A percentile compares a stretch with the other conserved stretches of the same genome.
Evolutionary conservation across 2,797 vertebrate genomes (phyloP).

Genomic region (Anguilla megastoma): DNA sequence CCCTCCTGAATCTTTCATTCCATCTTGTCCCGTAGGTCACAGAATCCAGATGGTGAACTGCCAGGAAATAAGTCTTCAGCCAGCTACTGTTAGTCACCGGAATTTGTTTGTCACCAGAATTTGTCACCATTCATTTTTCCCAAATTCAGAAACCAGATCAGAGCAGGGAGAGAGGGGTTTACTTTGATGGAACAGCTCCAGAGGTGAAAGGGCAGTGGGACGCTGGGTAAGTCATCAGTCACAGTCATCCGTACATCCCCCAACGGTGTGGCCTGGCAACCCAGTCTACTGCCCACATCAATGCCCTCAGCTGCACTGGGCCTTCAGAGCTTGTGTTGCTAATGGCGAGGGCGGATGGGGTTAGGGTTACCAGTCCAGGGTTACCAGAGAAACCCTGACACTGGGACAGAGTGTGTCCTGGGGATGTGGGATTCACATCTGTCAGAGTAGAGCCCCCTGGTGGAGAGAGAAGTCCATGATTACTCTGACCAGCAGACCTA

Average conservation of each 20-base stretch:
- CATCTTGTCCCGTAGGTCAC: slow-evolving; percentile 12
- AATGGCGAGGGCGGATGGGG: not conserved
- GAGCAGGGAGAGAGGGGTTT: not conserved
- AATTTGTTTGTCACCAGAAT: not conserved
- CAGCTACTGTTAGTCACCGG: not conserved
- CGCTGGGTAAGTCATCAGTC: not conserved
- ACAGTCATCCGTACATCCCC: not conserved
- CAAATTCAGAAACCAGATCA: not conserved
- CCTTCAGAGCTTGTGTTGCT: not conserved
- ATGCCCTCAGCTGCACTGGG: not conserved
- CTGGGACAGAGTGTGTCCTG: slow-evolving; percentile 19
- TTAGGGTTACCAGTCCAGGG: not conserved
- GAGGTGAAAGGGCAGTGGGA: not conserved
- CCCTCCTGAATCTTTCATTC: slow-evolving; percentile 32
- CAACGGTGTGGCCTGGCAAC: not conserved
- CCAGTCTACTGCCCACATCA: not conserved
- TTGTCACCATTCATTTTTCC: not conserved
- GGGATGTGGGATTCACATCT: slow-evolving; percentile 17
- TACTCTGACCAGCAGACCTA: not conserved
- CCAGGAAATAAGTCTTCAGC: too few relatives aligned
- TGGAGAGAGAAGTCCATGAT: slow-evolving; percentile 24
- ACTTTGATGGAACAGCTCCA: not conserved
- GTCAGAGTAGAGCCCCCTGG: not conserved
- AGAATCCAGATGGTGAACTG: not conserved
- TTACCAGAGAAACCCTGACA: not conserved